Evolutionary conservation across 1,140 invertebrate species (phyloP).

Genomic region (Neodiprion virginianus): DNA sequence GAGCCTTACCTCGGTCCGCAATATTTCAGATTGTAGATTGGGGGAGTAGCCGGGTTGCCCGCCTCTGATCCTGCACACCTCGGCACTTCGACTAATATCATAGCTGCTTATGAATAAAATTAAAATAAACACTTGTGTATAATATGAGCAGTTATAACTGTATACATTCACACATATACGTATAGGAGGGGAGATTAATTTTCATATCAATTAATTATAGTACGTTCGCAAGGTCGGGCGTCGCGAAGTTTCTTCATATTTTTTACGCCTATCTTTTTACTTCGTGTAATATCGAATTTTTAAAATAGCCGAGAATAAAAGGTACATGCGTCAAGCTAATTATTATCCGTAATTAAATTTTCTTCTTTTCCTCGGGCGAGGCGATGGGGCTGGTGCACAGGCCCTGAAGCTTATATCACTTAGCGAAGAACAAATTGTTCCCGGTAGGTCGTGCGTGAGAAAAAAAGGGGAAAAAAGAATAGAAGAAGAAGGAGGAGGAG

Average conservation of each 20-base stretch:
- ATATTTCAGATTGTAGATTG: neutral
- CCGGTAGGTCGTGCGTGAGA: neutral
- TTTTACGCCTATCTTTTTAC: neutral
- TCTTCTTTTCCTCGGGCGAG: neutral
- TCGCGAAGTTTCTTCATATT: too few species aligned
- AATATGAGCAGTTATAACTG: too few species aligned
- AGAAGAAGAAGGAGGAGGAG: neutral
- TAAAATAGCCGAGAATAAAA: neutral
- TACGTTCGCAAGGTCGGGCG: too few species aligned
- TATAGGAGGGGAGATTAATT: too few species aligned
- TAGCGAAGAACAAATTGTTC: conserved; percentile 7
- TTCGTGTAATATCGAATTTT: neutral
- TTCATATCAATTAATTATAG: too few species aligned
- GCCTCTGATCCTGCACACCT: too few species aligned
- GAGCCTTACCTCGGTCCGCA: neutral
- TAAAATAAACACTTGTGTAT: neutral
- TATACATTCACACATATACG: too few species aligned
- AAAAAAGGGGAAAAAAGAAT: too few species aligned
- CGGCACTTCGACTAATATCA: neutral
- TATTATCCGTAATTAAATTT: conserved; percentile 4
- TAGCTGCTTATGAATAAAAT: neutral
- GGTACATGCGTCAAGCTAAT: neutral
- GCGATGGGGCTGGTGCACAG: neutral
- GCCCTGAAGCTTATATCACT: neutral
- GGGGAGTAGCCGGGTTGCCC: too few species aligned